Evolutionary conservation across 2,888 invertebrate genomes (phyloP).

Genomic region (Orthonychiurus folsomi): DNA sequence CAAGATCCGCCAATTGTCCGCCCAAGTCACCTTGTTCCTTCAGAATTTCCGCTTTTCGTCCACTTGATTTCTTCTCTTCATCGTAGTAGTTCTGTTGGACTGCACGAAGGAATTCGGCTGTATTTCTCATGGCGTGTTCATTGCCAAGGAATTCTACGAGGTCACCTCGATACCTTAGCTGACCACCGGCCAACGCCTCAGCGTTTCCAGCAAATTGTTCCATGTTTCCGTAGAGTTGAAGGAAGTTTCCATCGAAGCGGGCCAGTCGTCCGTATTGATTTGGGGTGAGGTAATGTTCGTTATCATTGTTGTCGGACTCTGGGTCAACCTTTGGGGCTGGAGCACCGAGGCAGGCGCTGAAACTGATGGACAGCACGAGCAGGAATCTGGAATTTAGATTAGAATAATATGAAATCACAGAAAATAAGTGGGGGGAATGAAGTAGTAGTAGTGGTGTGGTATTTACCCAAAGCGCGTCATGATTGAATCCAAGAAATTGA

Average conservation of each 20-base stretch:
- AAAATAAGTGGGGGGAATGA: too few relatives aligned
- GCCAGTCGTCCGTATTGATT: constrained; percentile 9
- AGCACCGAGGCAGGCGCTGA: too few relatives aligned
- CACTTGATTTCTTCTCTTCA: neutral
- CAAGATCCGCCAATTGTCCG: constrained; percentile 4
- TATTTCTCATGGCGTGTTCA: constrained; percentile 1
- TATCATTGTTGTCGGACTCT: neutral
- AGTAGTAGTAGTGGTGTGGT: too few relatives aligned
- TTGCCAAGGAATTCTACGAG: constrained; percentile 10
- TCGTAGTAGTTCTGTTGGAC: neutral
- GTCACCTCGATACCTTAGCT: constrained; percentile 2
- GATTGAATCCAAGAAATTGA: too few relatives aligned
- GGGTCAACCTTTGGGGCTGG: neutral
- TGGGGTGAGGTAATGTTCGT: constrained; percentile 7
- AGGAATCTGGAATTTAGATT: too few relatives aligned
- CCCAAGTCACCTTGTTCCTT: neutral
- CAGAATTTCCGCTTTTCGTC: neutral
- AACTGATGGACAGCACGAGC: too few relatives aligned
- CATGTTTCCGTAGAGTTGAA: constrained; percentile 10
- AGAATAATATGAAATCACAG: too few relatives aligned
- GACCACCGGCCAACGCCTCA: constrained; percentile 8
- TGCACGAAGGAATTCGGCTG: neutral
- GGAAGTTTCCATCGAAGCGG: constrained; percentile 12
- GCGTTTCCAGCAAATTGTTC: constrained; percentile 6
- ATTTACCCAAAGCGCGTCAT: too few relatives aligned